Conservation (phyloP, 2,888 invertebrate species). For the Lathronympha strigana region DNA sequence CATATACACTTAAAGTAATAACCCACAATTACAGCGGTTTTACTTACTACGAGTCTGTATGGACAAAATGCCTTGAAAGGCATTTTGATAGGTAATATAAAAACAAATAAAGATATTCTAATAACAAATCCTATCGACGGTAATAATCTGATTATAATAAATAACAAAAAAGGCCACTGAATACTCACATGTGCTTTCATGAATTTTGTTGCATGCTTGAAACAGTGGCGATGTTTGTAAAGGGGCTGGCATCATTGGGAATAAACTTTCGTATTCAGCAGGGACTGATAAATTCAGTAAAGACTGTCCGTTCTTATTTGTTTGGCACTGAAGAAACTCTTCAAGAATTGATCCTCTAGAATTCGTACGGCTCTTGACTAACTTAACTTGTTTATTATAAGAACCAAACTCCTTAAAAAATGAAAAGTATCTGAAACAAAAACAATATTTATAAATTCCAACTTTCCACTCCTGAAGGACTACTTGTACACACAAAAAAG, state of each 20-base stretch:
- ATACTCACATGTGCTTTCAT: conserved; percentile 73
- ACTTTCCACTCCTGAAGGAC: not conserved
- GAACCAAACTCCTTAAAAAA: conserved; percentile 84
- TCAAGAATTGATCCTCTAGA: conserved; percentile 78
- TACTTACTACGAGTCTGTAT: too few relatives aligned
- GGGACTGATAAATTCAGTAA: conserved; percentile 61
- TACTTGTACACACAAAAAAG: not conserved
- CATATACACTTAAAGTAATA: too few relatives aligned
- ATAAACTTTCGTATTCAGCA: conserved; percentile 61
- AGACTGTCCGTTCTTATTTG: conserved; percentile 52
- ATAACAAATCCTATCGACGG: too few relatives aligned
- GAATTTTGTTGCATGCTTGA: conserved; percentile 65
- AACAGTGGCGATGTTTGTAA: conserved; percentile 56
- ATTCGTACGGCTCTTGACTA: conserved; percentile 75
- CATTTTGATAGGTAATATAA: too few relatives aligned
- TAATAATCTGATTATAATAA: not conserved
- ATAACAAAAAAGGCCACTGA: not conserved
- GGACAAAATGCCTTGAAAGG: too few relatives aligned
- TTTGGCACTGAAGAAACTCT: conserved; percentile 64
- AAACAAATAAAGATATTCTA: too few relatives aligned
- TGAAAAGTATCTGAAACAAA: conserved; percentile 77
- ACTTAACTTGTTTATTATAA: conserved; percentile 75
- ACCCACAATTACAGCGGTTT: too few relatives aligned
- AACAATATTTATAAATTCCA: conserved; percentile 2
- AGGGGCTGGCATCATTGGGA: conserved; percentile 23